A percentile compares a stretch with the other conserved stretches of the same genome.
phyloP scores from a whole-genome alignment of 2,888 invertebrate genomes.

The Heteromyza rotundicornis region DNA sequence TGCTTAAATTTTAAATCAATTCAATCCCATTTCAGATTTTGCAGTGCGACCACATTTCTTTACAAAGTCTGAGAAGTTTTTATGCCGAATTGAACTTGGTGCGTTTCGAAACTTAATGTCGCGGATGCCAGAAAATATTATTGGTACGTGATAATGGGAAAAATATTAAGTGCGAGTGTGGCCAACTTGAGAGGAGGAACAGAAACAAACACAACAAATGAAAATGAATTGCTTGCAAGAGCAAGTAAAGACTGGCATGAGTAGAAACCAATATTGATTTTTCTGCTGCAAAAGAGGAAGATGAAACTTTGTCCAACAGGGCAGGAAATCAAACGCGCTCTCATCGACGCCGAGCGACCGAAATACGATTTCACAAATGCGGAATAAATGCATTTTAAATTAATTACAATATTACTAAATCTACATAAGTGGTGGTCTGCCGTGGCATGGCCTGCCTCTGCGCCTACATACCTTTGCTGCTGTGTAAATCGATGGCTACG shows the following conservation, averaged over 20 bases:
- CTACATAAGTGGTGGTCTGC: background rate
- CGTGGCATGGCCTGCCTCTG: background rate
- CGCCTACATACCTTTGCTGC: conserved; percentile 4
- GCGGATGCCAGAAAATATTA: too few species aligned
- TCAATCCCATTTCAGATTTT: too few species aligned
- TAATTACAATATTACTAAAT: conserved; percentile 19
- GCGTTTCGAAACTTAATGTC: too few species aligned
- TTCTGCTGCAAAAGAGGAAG: background rate
- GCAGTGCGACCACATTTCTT: too few species aligned
- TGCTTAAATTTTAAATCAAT: too few species aligned
- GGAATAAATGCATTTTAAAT: conserved; percentile 28
- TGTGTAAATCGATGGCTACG: conserved; percentile 3
- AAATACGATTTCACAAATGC: background rate
- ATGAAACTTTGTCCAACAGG: background rate
- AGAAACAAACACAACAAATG: too few species aligned
- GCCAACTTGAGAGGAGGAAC: too few species aligned
- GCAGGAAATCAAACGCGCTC: background rate
- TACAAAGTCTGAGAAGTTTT: too few species aligned
- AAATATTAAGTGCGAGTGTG: too few species aligned
- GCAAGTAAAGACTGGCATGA: background rate
- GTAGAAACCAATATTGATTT: conserved; percentile 1
- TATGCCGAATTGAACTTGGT: too few species aligned
- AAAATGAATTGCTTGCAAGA: too few species aligned
- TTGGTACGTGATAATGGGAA: too few species aligned
- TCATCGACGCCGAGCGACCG: background rate